Conservation (phyloP, 2,113 vertebrate genomes). For the Patagioenas fasciata region DNA sequence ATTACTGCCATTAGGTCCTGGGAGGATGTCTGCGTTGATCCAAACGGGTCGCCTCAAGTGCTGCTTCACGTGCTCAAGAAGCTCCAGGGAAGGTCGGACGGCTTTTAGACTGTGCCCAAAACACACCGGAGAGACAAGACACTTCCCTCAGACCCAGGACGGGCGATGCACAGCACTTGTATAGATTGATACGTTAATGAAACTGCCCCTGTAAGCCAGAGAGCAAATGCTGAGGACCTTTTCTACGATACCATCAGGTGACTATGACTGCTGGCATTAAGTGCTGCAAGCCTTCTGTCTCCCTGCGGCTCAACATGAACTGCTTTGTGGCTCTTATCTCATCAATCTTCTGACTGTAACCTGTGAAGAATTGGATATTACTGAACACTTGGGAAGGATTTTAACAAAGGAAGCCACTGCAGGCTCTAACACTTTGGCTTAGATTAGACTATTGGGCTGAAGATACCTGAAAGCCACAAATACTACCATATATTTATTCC, state of each 20-base stretch:
- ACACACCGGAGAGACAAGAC: not conserved
- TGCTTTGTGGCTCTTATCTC: not conserved
- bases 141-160: not conserved
- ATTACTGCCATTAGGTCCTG: slow-evolving; percentile 80
- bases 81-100: slow-evolving; percentile 77
- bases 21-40: slow-evolving; percentile 90
- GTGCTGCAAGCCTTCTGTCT: not conserved
- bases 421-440: not conserved
- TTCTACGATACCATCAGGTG: not conserved
- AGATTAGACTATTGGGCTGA: not conserved
- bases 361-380: not conserved
- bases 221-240: not conserved
- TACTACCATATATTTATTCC: not conserved
- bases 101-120: slow-evolving; percentile 79
- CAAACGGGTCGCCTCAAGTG: slow-evolving; percentile 76
- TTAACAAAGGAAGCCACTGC: not conserved
- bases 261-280: not conserved
- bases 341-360: not conserved
- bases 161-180: not conserved
- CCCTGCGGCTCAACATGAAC: too few species aligned
- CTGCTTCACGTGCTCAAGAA: slow-evolving; percentile 72
- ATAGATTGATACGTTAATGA: fast-evolving
- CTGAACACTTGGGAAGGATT: not conserved
- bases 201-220: not conserved
- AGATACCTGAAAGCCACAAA: not conserved